These are phyloP conservation scores for Sminthurinus aureus DNA, from an alignment of 2,888 invertebrate species.

Conservation along the genomic window DNA sequence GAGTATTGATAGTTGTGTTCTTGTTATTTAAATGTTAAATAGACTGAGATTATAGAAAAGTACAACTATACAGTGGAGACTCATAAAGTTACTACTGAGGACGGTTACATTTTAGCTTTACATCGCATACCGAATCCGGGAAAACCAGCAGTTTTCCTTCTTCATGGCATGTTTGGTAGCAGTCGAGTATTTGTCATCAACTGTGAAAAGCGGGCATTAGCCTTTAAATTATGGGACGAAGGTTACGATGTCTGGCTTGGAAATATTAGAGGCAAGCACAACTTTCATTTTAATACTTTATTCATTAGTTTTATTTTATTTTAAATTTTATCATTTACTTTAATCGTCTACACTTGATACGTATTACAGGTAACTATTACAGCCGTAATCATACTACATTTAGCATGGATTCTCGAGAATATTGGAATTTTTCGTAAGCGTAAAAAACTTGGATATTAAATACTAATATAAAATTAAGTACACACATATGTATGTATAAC, in stretches of 20 bases:
- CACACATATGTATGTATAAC: neutral
- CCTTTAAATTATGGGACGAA: neutral
- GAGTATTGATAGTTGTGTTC: neutral
- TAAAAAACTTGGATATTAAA: neutral
- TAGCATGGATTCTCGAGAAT: neutral
- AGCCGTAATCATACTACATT: neutral
- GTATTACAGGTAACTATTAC: too few relatives aligned
- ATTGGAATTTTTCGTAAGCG: constrained; percentile 17
- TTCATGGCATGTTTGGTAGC: neutral
- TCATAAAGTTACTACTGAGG: neutral
- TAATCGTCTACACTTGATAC: too few relatives aligned
- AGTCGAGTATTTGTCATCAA: neutral
- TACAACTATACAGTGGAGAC: neutral
- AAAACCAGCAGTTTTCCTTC: neutral
- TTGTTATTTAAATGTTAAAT: neutral
- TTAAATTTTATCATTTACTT: too few relatives aligned
- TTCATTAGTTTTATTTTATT: too few relatives aligned
- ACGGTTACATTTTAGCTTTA: constrained; percentile 6
- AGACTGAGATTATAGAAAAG: neutral
- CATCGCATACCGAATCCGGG: neutral
- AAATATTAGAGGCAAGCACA: neutral
- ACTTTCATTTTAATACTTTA: too few relatives aligned
- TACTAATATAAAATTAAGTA: neutral
- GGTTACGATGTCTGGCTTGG: constrained; percentile 10
- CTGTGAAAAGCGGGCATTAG: constrained; percentile 3